Evolutionary conservation across 2,113 vertebrate genomes (phyloP), one percentile per base, ranked within the genome.

Genomic region (Menidia beryllina): DNA sequence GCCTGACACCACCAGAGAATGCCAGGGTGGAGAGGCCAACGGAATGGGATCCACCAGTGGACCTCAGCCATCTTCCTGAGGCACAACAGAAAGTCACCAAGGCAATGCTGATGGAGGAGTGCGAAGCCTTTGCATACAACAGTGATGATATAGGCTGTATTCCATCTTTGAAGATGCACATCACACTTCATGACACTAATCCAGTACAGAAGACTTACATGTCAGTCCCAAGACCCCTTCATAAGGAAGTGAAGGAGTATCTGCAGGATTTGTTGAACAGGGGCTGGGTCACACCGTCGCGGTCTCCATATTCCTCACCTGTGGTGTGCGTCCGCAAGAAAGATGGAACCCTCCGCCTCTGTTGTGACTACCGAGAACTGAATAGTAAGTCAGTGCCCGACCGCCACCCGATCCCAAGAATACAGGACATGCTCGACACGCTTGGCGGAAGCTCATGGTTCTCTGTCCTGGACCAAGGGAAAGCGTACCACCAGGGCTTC

Each of bases 1-100:
- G 20, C 0, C 20, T 11, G 20, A 1, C 1, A 12, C 20, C 5
- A 38, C 2, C 1, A 3, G 15, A 0, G 24, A 53, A n/a, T n/a
- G n/a, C n/a, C n/a, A n/a, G n/a, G n/a, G n/a, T n/a, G n/a, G n/a
- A n/a, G 1, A 43, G 49, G 20, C 62, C 62, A 66, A 52, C 25
- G 30, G 51, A 30, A 52, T 66, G 50, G 50, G 63, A 66, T 9
- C 63, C 63, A 54, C 63, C 38, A 11, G 38, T 66, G 7, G 50
- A 66, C 3, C 49, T 53, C 2, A 17, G 27, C 1, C 62, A 66
- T 19, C 3, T 66, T 3, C 12, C 15, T 2, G 5, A 27, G 15
- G 43, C 12, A 9, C 50, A 54, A 9, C 23, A 43, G 20, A 17
- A 15, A 15, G 34, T 36, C 0, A 50, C 10, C 1, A 41, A n/a